Evolutionary conservation across 2,888 invertebrate species (phyloP), one percentile per base, ranked within the genome.

Genomic region (Drosophila fulvimacula): DNA sequence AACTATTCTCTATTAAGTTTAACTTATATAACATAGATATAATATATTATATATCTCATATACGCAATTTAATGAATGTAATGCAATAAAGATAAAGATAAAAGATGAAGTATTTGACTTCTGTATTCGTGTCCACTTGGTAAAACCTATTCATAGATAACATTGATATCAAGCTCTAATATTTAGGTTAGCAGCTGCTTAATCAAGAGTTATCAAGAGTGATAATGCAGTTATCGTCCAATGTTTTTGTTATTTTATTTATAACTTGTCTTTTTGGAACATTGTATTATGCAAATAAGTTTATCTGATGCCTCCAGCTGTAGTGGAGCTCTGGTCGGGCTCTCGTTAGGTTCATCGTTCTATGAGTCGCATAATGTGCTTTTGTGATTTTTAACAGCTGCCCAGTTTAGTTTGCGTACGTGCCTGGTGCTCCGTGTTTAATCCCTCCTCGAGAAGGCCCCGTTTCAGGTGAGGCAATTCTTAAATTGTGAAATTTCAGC

Each of bases 401-500:
- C 15, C 41, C 55, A 71, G 44, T 57, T 30, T 42, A 49, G 52
- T 51, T 41, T 44, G 56, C 13, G 74, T 79, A 84, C 87, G 87
- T 81, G 87, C 64, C 42, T 51, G 63, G 67, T 34, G 61, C 58
- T 62, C 57, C 39, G 58, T 49, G 53, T 58, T 46, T 59, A 77
- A 24, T 72, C 46, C 74, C 57, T 41, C 41, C 19, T 5, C 30
- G 21, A 19, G 32, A 11, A 75, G 86, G 83, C 78, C 73, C 81
- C 74, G 81, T 15, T 51, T 27, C 67, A 36, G 32, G n/a, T 34
- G n/a, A 1, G 24, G 57, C 17, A 46, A 79, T 69, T 58, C 69
- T 74, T 66, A 79, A 72, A 77, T 74, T 80, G 75, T 75, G 74
- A 80, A 82, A 83, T 83, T 83, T 83, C 88, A 87, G 82, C 85